These are phyloP conservation scores for Bombus impatiens DNA, from an alignment of 1,140 invertebrate species.

Conservation along the genomic window DNA sequence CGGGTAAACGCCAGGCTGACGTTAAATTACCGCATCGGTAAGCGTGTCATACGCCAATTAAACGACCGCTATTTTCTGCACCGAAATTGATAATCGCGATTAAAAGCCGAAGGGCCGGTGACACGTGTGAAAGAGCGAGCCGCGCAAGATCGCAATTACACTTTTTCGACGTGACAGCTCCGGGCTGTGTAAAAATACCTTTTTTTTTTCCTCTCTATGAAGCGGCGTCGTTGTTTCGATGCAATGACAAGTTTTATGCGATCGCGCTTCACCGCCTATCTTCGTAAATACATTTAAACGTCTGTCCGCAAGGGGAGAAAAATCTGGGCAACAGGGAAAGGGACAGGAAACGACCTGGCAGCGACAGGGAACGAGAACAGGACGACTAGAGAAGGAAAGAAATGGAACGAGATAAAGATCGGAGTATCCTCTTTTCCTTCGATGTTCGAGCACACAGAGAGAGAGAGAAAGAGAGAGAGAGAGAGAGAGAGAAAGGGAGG, in stretches of 20 bases:
- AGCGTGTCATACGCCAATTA: slow-evolving; percentile 77
- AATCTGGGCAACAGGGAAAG: background rate
- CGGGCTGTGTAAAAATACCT: slow-evolving; percentile 44
- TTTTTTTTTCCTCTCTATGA: slow-evolving; percentile 8
- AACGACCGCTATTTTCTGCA: slow-evolving; percentile 67
- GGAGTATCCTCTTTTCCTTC: slow-evolving; percentile 44
- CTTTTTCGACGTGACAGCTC: slow-evolving; percentile 58
- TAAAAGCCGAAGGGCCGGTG: slow-evolving; percentile 68
- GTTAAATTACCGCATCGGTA: slow-evolving; percentile 74
- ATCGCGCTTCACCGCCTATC: background rate
- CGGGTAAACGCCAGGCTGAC: slow-evolving; percentile 61
- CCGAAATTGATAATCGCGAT: slow-evolving; percentile 72
- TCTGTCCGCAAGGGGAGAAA: background rate
- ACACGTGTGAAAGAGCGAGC: slow-evolving; percentile 59
- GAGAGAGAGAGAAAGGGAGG: too few species aligned
- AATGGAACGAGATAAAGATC: slow-evolving; percentile 30
- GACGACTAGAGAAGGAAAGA: too few species aligned
- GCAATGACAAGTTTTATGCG: slow-evolving; percentile 47
- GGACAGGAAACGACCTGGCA: too few species aligned
- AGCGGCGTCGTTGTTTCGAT: slow-evolving; percentile 29
- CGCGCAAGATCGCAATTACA: slow-evolving; percentile 61
- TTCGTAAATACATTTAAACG: slow-evolving; percentile 18
- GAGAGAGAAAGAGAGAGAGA: too few species aligned
- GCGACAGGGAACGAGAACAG: rapidly evolving
- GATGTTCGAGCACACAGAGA: background rate